Evolutionary conservation across 2,888 invertebrate species (phyloP).

Genomic region (Melipona bicolor): DNA sequence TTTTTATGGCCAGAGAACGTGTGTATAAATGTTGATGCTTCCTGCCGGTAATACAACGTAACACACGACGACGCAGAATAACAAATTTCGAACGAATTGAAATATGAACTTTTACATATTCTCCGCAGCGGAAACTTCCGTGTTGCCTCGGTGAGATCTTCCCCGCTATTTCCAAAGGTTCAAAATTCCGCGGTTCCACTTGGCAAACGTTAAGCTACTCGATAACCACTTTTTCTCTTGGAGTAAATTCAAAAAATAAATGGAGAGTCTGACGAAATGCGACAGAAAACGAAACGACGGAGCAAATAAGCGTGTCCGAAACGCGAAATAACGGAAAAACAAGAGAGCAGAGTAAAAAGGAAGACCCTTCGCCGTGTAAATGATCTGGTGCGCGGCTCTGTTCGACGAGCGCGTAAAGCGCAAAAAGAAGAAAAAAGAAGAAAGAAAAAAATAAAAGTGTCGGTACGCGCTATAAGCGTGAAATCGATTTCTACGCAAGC

Average conservation of each 20-base stretch:
- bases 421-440: neutral
- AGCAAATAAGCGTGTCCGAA: neutral
- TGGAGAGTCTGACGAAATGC: slow-evolving; percentile 30
- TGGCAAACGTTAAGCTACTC: slow-evolving; percentile 25
- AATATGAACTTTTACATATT: neutral
- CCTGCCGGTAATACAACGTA: neutral
- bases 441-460: slow-evolving; percentile 18
- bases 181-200: slow-evolving; percentile 29
- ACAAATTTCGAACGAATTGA: neutral
- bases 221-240: slow-evolving; percentile 31
- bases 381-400: slow-evolving; percentile 8
- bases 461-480: slow-evolving; percentile 3
- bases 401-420: neutral
- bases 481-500: slow-evolving; percentile 47
- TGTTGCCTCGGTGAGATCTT: neutral
- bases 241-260: slow-evolving; percentile 43
- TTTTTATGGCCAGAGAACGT: neutral
- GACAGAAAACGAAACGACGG: neutral
- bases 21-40: neutral
- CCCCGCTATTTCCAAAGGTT: neutral
- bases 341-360: neutral
- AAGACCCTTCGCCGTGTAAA: slow-evolving; percentile 9
- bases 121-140: neutral
- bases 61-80: no score
- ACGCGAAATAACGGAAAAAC: neutral